Evolutionary conservation across 2,113 vertebrate genomes (phyloP).

Genomic region (Paratilapia polleni): DNA sequence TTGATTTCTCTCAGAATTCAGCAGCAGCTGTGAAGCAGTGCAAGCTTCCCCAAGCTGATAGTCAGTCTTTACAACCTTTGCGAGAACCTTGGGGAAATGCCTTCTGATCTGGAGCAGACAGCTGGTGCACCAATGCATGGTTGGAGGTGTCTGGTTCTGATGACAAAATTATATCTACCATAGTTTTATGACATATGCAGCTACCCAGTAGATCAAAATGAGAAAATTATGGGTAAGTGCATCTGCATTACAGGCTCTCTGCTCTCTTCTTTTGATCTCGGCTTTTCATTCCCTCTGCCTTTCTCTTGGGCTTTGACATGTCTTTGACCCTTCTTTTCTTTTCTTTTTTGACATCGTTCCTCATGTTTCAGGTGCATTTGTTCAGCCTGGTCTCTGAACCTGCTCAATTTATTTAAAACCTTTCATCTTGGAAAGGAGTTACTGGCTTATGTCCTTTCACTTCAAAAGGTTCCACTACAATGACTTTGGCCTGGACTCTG

Average conservation of each 20-base stretch:
- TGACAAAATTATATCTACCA: neutral
- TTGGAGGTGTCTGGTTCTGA: neutral
- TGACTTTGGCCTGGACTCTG: neutral
- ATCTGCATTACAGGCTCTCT: neutral
- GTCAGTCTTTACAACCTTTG: constrained; percentile 27
- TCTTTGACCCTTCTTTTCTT: neutral
- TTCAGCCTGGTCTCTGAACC: constrained; percentile 15
- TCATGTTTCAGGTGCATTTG: constrained; percentile 19
- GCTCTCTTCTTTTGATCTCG: neutral
- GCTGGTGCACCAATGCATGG: neutral
- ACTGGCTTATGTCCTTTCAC: constrained; percentile 28
- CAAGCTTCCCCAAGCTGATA: constrained; percentile 5
- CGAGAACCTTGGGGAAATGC: constrained; percentile 20
- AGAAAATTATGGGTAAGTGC: constrained; percentile 17
- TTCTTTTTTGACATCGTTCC: neutral
- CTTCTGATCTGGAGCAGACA: neutral
- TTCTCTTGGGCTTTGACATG: neutral
- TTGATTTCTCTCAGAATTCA: constrained; percentile 7
- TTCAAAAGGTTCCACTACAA: constrained; percentile 30
- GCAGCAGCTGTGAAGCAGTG: constrained; percentile 34
- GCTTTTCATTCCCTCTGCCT: neutral
- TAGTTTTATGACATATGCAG: neutral
- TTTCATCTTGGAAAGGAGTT: constrained; percentile 58
- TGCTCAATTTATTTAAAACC: constrained; percentile 41
- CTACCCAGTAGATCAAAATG: constrained; percentile 13